Evolutionary conservation across 1,140 invertebrate genomes (phyloP), one percentile per base, ranked within the genome.

Genomic region (Venturia canescens): DNA sequence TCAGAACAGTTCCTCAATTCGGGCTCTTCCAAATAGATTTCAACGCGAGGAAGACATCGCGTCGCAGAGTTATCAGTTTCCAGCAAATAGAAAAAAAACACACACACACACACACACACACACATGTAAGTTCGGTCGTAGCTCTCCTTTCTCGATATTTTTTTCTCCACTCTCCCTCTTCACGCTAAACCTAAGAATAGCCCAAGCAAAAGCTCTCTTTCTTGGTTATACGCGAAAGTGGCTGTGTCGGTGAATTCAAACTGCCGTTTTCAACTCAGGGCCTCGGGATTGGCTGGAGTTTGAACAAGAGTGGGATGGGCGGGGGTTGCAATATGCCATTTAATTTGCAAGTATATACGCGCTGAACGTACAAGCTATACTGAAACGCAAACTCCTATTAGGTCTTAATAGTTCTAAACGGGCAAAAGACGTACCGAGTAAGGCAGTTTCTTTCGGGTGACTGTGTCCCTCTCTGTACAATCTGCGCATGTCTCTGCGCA

Each of bases 241-340:
- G 5, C 5, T 57, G 18, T 57, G 18, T 57, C 53, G n/a, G 18
- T n/a, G 13, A n/a, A 23, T 18, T 57, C 21, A n/a, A 57, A 44
- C 38, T 57, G 21, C 53, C 15, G 18, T 23, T 57, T 23, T 3
- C 18, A 57, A 23, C 53, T 57, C 53, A 48, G 66, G 66, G 44
- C 83, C 70, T n/a, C 3, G 50, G 77, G 83, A 89, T 88, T 87
- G 87, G 88, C 86, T 86, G 88, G 84, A 86, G 79, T 44, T 34
- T 44, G 67, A 57, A 71, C 48, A 27, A 31, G 69, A 48, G 31
- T 31, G 76, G 60, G 72, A 71, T 78, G 53, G 53, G 53, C 53
- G 53, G 18, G 18, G 38, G 53, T 57, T 57, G 53, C 16, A 23
- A 57, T 57, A 57, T 9, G 16, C 4, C 53, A 13, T n/a, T 57